phyloP scores from a whole-genome alignment of 2,113 vertebrate genomes.

The Thalassarche chlororhynchos region DNA sequence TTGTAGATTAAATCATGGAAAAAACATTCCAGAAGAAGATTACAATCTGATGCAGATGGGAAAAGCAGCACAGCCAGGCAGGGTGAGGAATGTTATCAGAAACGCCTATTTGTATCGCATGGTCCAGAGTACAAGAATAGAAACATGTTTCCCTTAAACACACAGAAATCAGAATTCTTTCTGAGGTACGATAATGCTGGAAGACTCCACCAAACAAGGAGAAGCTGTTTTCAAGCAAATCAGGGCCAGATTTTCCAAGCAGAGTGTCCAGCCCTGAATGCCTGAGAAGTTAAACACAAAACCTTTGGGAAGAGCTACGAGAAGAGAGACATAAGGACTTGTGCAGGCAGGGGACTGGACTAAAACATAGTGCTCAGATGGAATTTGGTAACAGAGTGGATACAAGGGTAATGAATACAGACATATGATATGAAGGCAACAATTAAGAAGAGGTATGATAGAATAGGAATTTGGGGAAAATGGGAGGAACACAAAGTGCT shows the following conservation, averaged over 20 bases:
- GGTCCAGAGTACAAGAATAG: not conserved
- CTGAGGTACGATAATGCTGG: not conserved
- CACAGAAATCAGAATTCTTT: not conserved
- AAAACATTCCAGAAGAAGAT: constrained; percentile 14
- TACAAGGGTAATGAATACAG: not conserved
- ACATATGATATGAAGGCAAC: fast-evolving
- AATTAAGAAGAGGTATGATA: not conserved
- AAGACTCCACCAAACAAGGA: not conserved
- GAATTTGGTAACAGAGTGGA: not conserved
- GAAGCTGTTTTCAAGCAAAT: not conserved
- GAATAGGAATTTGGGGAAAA: not conserved
- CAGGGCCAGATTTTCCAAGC: not conserved
- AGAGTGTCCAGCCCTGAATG: not conserved
- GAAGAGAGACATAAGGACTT: not conserved
- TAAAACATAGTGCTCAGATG: not conserved
- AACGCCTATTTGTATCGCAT: not conserved
- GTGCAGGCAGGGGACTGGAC: not conserved
- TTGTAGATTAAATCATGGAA: constrained; percentile 1
- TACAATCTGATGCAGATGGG: constrained; percentile 26
- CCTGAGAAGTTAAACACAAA: not conserved
- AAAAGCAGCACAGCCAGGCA: not conserved
- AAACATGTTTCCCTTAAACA: constrained; percentile 13
- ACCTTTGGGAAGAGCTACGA: not conserved
- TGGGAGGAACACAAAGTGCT: not conserved
- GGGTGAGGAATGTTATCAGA: constrained; percentile 27